Conservation (phyloP, 2,113 vertebrate species). For the Benitochromis conjunctus region DNA sequence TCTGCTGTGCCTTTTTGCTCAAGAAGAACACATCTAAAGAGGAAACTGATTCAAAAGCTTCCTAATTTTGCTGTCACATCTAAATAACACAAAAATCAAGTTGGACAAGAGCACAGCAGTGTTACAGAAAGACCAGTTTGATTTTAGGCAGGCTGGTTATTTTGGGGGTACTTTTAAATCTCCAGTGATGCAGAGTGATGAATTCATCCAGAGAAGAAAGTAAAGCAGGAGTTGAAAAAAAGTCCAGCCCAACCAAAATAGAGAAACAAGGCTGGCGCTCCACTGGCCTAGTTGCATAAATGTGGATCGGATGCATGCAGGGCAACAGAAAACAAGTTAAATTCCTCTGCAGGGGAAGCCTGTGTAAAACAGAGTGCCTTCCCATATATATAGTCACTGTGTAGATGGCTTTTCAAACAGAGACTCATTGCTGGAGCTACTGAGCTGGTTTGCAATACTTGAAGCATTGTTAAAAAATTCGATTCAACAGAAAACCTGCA, state of each 20-base stretch:
- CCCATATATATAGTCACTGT: background rate
- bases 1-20: background rate
- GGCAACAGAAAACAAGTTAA: background rate
- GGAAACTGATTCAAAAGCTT: background rate
- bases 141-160: background rate
- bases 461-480: background rate
- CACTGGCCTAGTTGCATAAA: conserved; percentile 45
- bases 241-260: conserved; percentile 23
- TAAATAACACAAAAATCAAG: background rate
- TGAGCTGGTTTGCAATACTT: background rate
- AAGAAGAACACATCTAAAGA: background rate
- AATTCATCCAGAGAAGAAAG: background rate
- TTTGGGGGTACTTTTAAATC: background rate
- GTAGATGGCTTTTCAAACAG: background rate
- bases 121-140: background rate
- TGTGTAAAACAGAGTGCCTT: background rate
- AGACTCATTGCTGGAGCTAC: background rate
- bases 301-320: background rate
- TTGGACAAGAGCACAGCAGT: background rate
- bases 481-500: background rate
- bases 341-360: background rate
- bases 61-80: background rate
- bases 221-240: background rate
- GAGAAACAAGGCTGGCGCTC: background rate
- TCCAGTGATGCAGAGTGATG: background rate